Evolutionary conservation across 1,140 invertebrate genomes (phyloP), one percentile per base, ranked within the genome.

Genomic region (Drosophila teissieri): DNA sequence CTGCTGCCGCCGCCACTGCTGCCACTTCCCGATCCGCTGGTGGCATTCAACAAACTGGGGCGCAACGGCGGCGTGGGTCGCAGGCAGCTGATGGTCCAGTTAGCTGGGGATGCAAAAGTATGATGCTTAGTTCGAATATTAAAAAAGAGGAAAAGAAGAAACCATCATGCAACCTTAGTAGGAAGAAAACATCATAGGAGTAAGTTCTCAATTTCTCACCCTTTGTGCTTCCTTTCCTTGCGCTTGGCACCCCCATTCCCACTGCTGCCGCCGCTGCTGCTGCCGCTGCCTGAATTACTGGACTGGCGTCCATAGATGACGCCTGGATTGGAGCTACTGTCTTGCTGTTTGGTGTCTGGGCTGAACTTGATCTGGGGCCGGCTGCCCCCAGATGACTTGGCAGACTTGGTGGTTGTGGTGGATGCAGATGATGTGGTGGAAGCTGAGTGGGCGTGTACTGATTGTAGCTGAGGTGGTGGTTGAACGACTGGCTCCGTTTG

Each of bases 81-180:
- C 62, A 97, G 93, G 93, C 95, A 96, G 65, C 94, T 95, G 86
- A 96, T 94, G 82, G 94, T 96, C 96, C 96, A 97, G 49, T 92
- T 92, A 92, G 93, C 94, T 94, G 60, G 52, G 76, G 19, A 52
- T 39, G 4, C 2, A 31, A 52, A 0, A 36, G 2, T 36, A 36
- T 27, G 14, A 46, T 24, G 11, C 45, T 24, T 46, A n/a, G 12
- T 24, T 46, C 2, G 24, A 6, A 8, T 3, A 24, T 3, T 12
- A 48, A n/a, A 4, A 19, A 10, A 3, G 31, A 8, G 31, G 31
- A 3, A 3, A 31, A 31, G 2, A 31, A 27, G 7, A 2, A 8
- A 10, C 31, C 8, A 10, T 3, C 8, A 10, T 3, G 31, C 31
- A 31, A 0, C 0, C 7, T 10, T 31, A 8, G 31, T 3, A 31